Conservation (phyloP, 2,888 invertebrate genomes). For the Cheilosia grossa region DNA sequence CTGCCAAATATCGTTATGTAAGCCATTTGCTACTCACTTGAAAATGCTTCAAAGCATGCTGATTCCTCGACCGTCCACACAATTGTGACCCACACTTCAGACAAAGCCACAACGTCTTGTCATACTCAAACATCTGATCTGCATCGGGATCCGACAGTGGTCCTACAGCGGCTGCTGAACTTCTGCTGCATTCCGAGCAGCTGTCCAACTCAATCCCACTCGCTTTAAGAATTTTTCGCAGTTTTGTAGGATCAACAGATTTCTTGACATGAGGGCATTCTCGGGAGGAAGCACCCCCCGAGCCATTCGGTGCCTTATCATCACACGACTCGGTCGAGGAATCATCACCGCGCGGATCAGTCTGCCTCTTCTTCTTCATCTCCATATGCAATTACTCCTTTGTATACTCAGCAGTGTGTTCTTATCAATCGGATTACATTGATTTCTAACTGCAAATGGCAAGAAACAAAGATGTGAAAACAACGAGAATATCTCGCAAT, state of each 20-base stretch:
- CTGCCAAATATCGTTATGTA: background rate
- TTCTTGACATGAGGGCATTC: conserved; percentile 89
- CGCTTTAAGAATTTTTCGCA: conserved; percentile 85
- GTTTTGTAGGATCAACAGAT: conserved; percentile 86
- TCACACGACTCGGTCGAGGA: conserved; percentile 89
- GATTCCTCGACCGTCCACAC: conserved; percentile 88
- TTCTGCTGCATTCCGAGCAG: conserved; percentile 85
- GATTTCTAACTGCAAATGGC: conserved; percentile 32
- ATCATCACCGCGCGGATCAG: conserved; percentile 87
- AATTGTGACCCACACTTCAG: conserved; percentile 91
- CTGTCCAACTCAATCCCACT: conserved; percentile 84
- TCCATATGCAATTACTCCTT: conserved; percentile 41
- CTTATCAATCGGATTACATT: conserved; percentile 69
- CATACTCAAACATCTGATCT: conserved; percentile 82
- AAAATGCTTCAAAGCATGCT: conserved; percentile 90
- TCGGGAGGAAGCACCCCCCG: conserved; percentile 77
- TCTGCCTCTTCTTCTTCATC: conserved; percentile 91
- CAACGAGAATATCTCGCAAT: conserved; percentile 7
- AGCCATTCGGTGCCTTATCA: conserved; percentile 85
- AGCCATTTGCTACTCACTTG: conserved; percentile 80
- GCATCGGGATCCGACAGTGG: conserved; percentile 75
- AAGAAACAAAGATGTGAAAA: conserved; percentile 1
- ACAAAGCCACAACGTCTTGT: conserved; percentile 89
- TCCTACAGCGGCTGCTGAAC: conserved; percentile 79
- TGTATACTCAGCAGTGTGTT: conserved; percentile 24